Base-by-base conservation (phyloP, 2,888 invertebrate species). In the Thalpophila matura region DNA sequence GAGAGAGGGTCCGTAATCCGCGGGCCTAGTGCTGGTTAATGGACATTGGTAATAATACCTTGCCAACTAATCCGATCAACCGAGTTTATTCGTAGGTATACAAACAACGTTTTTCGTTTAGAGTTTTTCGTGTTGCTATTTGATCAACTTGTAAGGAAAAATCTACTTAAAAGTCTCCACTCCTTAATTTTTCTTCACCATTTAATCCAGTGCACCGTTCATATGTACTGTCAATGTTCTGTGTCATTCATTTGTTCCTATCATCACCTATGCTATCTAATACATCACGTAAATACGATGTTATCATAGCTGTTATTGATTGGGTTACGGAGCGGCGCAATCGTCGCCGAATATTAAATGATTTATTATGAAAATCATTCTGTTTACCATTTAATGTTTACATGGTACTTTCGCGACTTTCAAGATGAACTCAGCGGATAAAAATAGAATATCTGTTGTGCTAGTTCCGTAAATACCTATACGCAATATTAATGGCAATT, bases 301-400 rank as follows among this genome's bases (percentile, higher is more conserved):
- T 60, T 76, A 60, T 74, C 60, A 49, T 40, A 40, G 7, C 1
- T 6, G 38, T 31, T 54, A 61, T 65, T 50, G 61, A 65, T 73
- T 62, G 35, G 26, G 16, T 64, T 53, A 27, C 35, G n/a, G 49
- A 64, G 35, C 62, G 59, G 54, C 20, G 22, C 20, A 51, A 77
- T 77, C n/a, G 24, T 14, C 29, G 20, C 26, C 14, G 18, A 37
- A 37, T 38, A 31, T 50, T 20, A 31, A 38, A 16, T 27, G 22
- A 31, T 40, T 38, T 38, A 37, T 27, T 29, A 18, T 31, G 18
- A 55, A 65, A 47, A 55, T 45, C 29, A 43, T 26, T 42, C n/a
- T 43, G 47, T 57, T 61, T 45, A 54, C 40, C 16, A 26, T 20
- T 14, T 10, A 20, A 20, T 67, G 42, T 59, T 62, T 59, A 53